These are phyloP conservation scores for Papilio demoleus DNA, from an alignment of 2,888 invertebrate species.

Conservation along the genomic window DNA sequence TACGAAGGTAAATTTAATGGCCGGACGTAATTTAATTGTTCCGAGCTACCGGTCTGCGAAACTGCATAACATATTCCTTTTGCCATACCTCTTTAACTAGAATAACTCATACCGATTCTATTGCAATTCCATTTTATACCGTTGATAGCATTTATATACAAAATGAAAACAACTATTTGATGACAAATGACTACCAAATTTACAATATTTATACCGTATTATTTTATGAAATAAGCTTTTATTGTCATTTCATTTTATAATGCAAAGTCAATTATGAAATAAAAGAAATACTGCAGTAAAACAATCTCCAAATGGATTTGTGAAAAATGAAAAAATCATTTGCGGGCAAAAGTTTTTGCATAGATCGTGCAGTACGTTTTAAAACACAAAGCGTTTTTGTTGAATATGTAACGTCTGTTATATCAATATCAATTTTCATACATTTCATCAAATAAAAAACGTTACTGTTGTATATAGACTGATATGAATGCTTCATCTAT, in stretches of 20 bases:
- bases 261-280: constrained; percentile 20
- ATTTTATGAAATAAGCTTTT: too few species aligned
- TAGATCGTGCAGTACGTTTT: constrained; percentile 18
- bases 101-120: not conserved
- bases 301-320: constrained; percentile 37
- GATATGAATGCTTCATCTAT: not conserved
- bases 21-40: constrained; percentile 76
- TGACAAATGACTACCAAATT: too few species aligned
- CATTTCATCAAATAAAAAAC: not conserved
- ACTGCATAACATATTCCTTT: constrained; percentile 62
- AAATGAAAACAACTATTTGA: not conserved
- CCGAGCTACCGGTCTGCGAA: constrained; percentile 67
- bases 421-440: constrained; percentile 18
- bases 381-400: constrained; percentile 16
- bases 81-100: constrained; percentile 50
- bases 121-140: not conserved
- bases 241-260: not conserved
- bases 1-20: constrained; percentile 54
- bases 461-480: not conserved
- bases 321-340: constrained; percentile 26
- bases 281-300: constrained; percentile 19
- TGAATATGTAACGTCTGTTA: constrained; percentile 6
- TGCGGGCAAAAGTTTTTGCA: constrained; percentile 17
- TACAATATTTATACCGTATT: too few species aligned
- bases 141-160: not conserved